These are phyloP conservation scores for Umimayanthus kanabou DNA, from an alignment of 92 coral and sea anemone species.

Conservation along the genomic window DNA sequence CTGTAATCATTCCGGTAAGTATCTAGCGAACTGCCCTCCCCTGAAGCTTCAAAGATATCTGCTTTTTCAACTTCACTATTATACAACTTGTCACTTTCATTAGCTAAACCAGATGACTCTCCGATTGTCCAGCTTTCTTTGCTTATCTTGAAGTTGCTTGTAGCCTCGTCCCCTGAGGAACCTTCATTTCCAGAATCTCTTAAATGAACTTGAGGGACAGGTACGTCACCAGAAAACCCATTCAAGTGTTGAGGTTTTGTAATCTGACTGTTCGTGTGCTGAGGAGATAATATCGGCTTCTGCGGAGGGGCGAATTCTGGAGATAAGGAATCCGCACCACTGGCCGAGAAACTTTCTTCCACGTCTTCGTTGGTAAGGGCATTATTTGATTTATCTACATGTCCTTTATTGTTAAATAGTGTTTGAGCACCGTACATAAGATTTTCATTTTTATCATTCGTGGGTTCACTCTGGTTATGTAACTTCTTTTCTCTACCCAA, in stretches of 20 bases:
- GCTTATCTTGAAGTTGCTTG: not conserved
- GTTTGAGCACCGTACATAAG: not conserved
- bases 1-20: not conserved
- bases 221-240: not conserved
- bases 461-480: not conserved
- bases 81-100: not conserved
- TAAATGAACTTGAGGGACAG: not conserved
- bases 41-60: not conserved
- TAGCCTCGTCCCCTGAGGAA: not conserved
- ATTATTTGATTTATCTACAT: not conserved
- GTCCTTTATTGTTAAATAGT: not conserved
- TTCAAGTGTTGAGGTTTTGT: not conserved
- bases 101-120: not conserved
- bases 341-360: not conserved
- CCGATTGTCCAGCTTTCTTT: not conserved
- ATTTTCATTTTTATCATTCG: not conserved
- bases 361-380: not conserved
- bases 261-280: not conserved
- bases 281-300: not conserved
- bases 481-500: not conserved
- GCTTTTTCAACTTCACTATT: not conserved
- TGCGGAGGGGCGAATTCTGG: not conserved
- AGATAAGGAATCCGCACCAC: not conserved
- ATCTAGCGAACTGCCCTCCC: not conserved
- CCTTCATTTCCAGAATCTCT: not conserved